Conservation (phyloP, 2,113 vertebrate genomes). For the Bungarus multicinctus region DNA sequence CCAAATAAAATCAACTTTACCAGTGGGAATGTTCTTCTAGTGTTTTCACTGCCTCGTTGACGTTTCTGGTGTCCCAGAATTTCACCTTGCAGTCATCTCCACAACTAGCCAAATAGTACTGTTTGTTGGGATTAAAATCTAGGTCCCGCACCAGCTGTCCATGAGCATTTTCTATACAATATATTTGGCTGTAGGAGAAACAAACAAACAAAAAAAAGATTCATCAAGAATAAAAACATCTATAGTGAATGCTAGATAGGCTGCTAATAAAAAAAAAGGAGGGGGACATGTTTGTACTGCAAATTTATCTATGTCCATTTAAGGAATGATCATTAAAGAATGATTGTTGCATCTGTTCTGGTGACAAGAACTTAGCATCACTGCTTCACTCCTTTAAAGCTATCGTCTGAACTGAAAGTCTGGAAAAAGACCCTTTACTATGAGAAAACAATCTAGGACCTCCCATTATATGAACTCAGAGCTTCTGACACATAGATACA, state of each 20-base stretch:
- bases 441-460: background rate
- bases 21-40: slow-evolving; percentile 98
- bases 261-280: slow-evolving; percentile 5
- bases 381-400: background rate
- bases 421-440: background rate
- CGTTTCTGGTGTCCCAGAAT: slow-evolving; percentile 95
- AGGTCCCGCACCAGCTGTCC: slow-evolving; percentile 97
- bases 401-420: background rate
- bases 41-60: slow-evolving; percentile 87
- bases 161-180: slow-evolving; percentile 97
- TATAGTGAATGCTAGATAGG: slow-evolving; percentile 23
- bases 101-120: slow-evolving; percentile 97
- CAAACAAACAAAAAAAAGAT: background rate
- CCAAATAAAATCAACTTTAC: slow-evolving; percentile 65
- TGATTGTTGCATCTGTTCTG: background rate
- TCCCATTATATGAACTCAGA: background rate
- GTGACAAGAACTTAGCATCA: background rate
- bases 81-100: slow-evolving; percentile 99
- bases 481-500: background rate
- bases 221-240: slow-evolving; percentile 29
- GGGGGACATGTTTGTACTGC: background rate
- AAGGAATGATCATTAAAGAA: background rate
- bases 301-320: background rate
- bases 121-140: slow-evolving; percentile 98
- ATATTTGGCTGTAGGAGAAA: slow-evolving; percentile 83